Evolutionary conservation across 2,113 vertebrate species (phyloP), one percentile per base, ranked within the genome.

Genomic region (Tangachromis dhanisi): DNA sequence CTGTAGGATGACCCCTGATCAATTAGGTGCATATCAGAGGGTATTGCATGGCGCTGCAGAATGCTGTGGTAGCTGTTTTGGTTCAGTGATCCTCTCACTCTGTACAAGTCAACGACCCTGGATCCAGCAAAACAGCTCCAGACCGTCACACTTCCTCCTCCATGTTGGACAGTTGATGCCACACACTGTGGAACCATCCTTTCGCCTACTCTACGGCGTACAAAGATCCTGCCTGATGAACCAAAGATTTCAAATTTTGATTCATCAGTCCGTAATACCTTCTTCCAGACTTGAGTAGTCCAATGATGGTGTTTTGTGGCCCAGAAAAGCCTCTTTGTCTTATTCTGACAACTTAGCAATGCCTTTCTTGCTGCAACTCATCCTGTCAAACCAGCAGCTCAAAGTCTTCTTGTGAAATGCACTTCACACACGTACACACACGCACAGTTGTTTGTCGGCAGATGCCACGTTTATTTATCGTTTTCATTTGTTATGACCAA

Each of bases 181-280:
- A 29, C 55, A 59, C 26, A 61, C 57, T 8, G 24, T 57, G 55
- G 24, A 57, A 21, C 21, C 21, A 21, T 21, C 21, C 13, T 57
- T 29, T 29, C 13, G 3, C 0, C 55, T 8, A 59, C 55, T 59
- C 24, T 16, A 29, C 0, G 13, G 13, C 0, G 0, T 59, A 57
- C 3, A 57, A 29, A 57, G 4, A 57, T 57, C 13, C 55, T 57
- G 55, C 2, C 0, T 57, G 54, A 29, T 14, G 54, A 57, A 57
- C 54, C 54, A 14, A 57, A 57, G 54, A 49, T 19, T 49, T 49
- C 16, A 49, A 0, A 49, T 49, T 49, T 49, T 19, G 47, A 19
- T 49, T 49, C 47, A 49, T 49, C 47, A 5, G 47, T 19, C 47
- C 8, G 4, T 49, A 49, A 9, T 49, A 49, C 1, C 47, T 49